These are phyloP conservation scores for Spilogale gracilis DNA, from an alignment of 2,113 vertebrate species.

Conservation along the genomic window DNA sequence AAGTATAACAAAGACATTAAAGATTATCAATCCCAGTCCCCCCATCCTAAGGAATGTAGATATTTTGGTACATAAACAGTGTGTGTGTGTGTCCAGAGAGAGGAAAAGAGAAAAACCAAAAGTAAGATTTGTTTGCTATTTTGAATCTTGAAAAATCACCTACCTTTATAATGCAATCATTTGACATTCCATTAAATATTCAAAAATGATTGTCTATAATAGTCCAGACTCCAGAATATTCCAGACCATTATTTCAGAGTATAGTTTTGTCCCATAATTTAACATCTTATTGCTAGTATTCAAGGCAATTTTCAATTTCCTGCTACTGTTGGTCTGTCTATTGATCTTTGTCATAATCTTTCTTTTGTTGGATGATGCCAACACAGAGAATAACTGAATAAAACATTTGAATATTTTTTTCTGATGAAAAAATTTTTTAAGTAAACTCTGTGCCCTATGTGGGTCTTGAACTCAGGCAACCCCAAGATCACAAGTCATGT, in stretches of 20 bases:
- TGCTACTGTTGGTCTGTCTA: neutral
- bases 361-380: neutral
- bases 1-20: neutral
- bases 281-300: conserved; percentile 15
- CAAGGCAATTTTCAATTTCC: conserved; percentile 13
- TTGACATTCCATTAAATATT: conserved; percentile 33
- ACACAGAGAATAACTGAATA: neutral
- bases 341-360: neutral
- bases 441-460: neutral
- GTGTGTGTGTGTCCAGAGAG: neutral
- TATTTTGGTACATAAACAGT: neutral
- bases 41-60: neutral
- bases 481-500: neutral
- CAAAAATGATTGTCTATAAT: neutral
- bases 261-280: neutral
- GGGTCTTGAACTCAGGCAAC: neutral
- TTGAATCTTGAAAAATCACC: neutral
- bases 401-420: neutral
- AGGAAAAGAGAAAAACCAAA: neutral
- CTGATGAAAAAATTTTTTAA: neutral
- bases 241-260: neutral
- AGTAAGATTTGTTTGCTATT: neutral
- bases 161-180: neutral
- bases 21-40: neutral
- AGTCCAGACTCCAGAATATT: neutral